Percentiles rank a stretch among this genome's conserved stretches.
Conservation (phyloP, 2,888 invertebrate genomes). For the Micoletzkya japonica region DNA sequence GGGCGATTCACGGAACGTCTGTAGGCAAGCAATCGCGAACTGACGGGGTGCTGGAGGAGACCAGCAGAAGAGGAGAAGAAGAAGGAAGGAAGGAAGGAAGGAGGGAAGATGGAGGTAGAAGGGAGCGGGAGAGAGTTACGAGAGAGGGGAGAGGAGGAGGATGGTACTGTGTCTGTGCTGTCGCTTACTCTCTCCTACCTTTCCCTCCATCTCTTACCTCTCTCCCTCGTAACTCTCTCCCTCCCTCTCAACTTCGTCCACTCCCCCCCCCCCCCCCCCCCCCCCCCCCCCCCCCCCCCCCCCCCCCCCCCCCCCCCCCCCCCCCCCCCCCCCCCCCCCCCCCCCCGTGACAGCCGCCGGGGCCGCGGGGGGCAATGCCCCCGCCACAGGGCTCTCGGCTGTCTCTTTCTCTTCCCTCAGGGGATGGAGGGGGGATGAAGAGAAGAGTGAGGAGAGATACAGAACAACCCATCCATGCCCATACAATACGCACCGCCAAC, state of each 20-base stretch:
- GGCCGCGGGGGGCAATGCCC: slow-evolving; percentile 23
- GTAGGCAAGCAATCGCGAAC: no score
- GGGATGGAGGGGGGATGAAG: neutral
- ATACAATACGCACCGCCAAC: no score
- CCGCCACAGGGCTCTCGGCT: slow-evolving; percentile 3
- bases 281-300: neutral
- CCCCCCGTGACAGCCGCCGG: slow-evolving; percentile 24
- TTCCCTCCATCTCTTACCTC: no score
- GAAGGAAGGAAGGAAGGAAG: no score
- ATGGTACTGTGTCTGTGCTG: no score
- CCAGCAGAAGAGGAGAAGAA: no score
- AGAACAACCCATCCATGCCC: neutral
- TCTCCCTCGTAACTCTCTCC: no score
- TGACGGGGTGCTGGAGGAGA: no score
- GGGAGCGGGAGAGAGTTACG: no score
- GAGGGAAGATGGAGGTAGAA: no score
- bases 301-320: slow-evolving; percentile 3
- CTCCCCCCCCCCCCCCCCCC: slow-evolving; percentile 5
- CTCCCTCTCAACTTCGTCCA: neutral
- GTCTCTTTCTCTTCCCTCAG: neutral
- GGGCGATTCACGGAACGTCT: no score
- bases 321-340: slow-evolving; percentile 1
- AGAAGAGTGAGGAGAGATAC: neutral
- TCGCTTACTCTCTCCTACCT: neutral
- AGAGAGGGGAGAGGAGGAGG: no score